Percentiles rank a stretch among this genome's conserved stretches.
Evolutionary conservation across 2,888 invertebrate species (phyloP).

Genomic region (Rutpela maculata): DNA sequence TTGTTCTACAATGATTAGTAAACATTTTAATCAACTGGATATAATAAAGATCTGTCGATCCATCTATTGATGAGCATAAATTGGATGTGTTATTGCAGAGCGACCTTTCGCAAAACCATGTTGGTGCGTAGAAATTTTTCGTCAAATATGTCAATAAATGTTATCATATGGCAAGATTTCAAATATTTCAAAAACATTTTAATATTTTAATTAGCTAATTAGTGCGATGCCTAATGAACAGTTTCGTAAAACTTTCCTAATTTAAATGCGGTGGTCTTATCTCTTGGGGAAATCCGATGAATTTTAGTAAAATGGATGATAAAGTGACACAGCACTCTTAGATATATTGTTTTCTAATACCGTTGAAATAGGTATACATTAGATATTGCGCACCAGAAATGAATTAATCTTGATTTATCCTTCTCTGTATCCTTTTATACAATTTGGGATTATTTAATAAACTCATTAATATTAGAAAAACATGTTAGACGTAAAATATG

Average conservation of each 20-base stretch:
- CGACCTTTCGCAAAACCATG: no score
- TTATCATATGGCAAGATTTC: no score
- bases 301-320: not conserved
- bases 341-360: not conserved
- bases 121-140: no score
- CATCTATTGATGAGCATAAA: no score
- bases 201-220: not conserved
- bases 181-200: no score
- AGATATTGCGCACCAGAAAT: not conserved
- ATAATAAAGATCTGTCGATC: no score
- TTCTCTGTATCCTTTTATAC: not conserved
- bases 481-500: constrained; percentile 7
- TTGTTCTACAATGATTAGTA: no score
- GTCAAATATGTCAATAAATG: no score
- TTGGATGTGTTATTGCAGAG: no score
- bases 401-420: not conserved
- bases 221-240: not conserved
- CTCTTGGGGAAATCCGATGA: not conserved
- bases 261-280: not conserved
- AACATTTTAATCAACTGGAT: no score
- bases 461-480: constrained; percentile 3
- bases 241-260: not conserved
- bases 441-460: constrained; percentile 4
- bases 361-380: not conserved
- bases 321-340: not conserved